Base-by-base conservation (phyloP, 2,888 invertebrate species). In the Cephus nigrinus region DNA sequence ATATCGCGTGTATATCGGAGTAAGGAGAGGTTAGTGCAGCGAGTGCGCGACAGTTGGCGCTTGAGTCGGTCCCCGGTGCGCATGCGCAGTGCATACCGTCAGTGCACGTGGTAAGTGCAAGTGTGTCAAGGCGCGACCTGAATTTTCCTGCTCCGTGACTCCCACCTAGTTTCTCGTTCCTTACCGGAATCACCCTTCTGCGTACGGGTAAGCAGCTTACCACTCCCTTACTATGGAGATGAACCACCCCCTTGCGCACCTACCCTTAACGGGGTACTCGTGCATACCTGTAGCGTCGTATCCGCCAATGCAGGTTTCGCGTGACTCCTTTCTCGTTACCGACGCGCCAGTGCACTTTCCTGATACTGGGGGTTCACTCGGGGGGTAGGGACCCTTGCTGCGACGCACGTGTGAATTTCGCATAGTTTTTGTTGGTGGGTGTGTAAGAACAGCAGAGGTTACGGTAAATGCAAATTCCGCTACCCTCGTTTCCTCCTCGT, bases 121-220 rank as follows among this genome's bases (percentile, higher is more conserved):
- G 90, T 91, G 87, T 91, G 91, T 91, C 91, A 91, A 91, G 91
- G 91, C 91, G 90, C 91, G 91, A 91, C 91, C 91, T 91, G 91
- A 91, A 91, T 91, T 91, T 91, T 91, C 91, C 90, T 90, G 88
- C 90, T 90, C 80, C 79, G 79, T 81, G 81, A 79, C 80, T 79
- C 79, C 80, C 71, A 71, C 71, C 33, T 33, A 11, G 12, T 71
- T 23, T 12, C 5, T 23, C 71, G 31, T 23, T 71, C 71, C 32
- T 31, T 69, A 68, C 15, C 55, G 23, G 23, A 23, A 55, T 69
- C 79, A 33, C 79, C 34, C 69, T 71, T 71, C 12, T 33, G 15
- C 71, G 12, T 31, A 2, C 55, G 55, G 3, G 23, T 23, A 15
- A 35, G 3, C 40, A 15, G 40, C 40, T 15, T 40, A 15, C 23